Base-by-base conservation (phyloP, 2,888 invertebrate species). In the Xylocampa areola region DNA sequence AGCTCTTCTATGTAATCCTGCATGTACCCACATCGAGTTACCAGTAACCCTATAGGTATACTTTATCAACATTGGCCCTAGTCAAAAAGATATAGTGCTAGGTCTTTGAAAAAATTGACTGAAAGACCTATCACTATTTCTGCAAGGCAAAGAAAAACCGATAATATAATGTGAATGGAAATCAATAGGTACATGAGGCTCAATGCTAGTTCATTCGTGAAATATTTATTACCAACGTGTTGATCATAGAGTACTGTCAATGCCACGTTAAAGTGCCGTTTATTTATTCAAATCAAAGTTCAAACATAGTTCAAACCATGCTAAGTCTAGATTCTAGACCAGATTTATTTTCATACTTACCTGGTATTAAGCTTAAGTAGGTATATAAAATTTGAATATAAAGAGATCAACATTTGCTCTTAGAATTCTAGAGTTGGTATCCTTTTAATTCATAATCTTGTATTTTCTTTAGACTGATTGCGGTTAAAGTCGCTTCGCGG, bases 191-290 rank as follows among this genome's bases (percentile, higher is more conserved):
- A 39, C 4, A 4, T 2, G 8, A 16, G 16, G 16, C 13, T 44
- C 43, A 44, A 32, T 44, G 32, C 19, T 10, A 32, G n/a, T 16
- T 27, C 5, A 8, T 17, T 3, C 36, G 30, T 50, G 4, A 10
- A 45, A 40, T 53, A 36, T 57, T 43, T 10, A 37, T 30, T 13
- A 27, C 4, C 30, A 43, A 50, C 39, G 4, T 49, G 40, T 21
- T 33, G 37, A 32, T 1, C 21, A 10, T n/a, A n/a, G n/a, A 8
- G 4, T 3, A 5, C 19, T 27, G 32, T 50, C 25, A 43, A 25
- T 19, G 32, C 21, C 32, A n/a, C n/a, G 21, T n/a, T 4, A 11
- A 13, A 21, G n/a, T 27, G n/a, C n/a, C n/a, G n/a, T n/a, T n/a
- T n/a, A n/a, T n/a, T n/a, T n/a, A n/a, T n/a, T n/a, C n/a, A n/a